phyloP scores from a whole-genome alignment of 2,113 vertebrate species.

The Neomonachus schauinslandi region DNA sequence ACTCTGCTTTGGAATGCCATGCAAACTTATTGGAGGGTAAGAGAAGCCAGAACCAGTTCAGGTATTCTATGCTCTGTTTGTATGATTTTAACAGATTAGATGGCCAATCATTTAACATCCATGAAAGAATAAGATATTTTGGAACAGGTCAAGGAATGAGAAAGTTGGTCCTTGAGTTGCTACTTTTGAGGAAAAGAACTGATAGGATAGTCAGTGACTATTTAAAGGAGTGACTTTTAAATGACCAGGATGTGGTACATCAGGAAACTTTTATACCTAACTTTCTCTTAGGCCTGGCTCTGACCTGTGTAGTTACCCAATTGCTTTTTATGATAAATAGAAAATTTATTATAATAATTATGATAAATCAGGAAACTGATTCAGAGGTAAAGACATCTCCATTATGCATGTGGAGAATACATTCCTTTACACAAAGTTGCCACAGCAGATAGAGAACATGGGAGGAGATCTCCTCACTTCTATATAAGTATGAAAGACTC shows the following conservation, averaged over 20 bases:
- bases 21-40: not conserved
- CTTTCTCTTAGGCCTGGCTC: not conserved
- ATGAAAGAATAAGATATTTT: not conserved
- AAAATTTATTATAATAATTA: not conserved
- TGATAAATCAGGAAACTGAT: not conserved
- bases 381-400: not conserved
- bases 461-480: not conserved
- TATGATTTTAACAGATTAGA: not conserved
- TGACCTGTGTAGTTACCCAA: not conserved
- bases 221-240: slow-evolving; percentile 9
- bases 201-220: not conserved
- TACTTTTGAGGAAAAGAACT: not conserved
- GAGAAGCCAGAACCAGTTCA: not conserved
- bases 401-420: not conserved
- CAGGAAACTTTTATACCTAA: not conserved
- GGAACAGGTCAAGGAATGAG: not conserved
- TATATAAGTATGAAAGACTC: not conserved
- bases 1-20: not conserved
- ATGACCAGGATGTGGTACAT: not conserved
- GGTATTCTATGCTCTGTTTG: not conserved
- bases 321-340: not conserved
- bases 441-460: not conserved
- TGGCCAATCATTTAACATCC: not conserved
- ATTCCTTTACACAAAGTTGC: not conserved
- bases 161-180: not conserved